These are phyloP conservation scores for Oryzias celebensis DNA, from an alignment of 2,113 vertebrate species.

Conservation along the genomic window DNA sequence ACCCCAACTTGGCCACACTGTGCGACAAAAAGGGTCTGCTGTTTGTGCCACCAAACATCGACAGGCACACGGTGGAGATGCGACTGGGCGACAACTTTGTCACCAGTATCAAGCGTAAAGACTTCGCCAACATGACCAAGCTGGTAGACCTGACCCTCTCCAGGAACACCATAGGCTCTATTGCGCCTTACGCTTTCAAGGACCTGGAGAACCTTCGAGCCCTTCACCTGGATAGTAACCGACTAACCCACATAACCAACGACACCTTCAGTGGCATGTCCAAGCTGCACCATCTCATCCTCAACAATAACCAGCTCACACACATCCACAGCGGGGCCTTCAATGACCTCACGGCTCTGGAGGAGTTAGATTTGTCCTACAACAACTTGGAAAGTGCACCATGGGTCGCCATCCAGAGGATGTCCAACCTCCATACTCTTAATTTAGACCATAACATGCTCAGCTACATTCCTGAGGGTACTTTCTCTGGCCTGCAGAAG, in stretches of 20 bases:
- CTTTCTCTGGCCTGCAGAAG: slow-evolving; percentile 97
- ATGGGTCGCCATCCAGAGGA: slow-evolving; percentile 96
- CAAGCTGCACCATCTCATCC: slow-evolving; percentile 95
- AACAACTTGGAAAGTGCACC: slow-evolving; percentile 96
- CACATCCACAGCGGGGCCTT: slow-evolving; percentile 93
- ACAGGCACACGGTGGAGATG: slow-evolving; percentile 95
- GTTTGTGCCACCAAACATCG: slow-evolving; percentile 96
- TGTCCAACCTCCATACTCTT: slow-evolving; percentile 93
- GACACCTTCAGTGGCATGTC: slow-evolving; percentile 98
- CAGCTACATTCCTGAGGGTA: slow-evolving; percentile 94
- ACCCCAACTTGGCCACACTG: slow-evolving; percentile 95
- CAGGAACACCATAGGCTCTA: slow-evolving; percentile 94
- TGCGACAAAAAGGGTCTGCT: slow-evolving; percentile 99
- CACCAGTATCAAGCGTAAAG: slow-evolving; percentile 92
- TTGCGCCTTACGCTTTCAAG: slow-evolving; percentile 91
- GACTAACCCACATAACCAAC: slow-evolving; percentile 92
- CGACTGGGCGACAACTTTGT: slow-evolving; percentile 97
- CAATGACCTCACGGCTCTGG: slow-evolving; percentile 92
- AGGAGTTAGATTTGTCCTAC: slow-evolving; percentile 96
- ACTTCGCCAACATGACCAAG: slow-evolving; percentile 98
- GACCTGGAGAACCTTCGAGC: slow-evolving; percentile 95
- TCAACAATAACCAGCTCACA: slow-evolving; percentile 98
- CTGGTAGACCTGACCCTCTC: slow-evolving; percentile 97
- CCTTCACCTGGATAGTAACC: slow-evolving; percentile 96
- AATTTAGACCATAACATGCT: slow-evolving; percentile 99